phyloP scores from a whole-genome alignment of 2,797 vertebrate species.

The Rhynchotus rufescens region DNA sequence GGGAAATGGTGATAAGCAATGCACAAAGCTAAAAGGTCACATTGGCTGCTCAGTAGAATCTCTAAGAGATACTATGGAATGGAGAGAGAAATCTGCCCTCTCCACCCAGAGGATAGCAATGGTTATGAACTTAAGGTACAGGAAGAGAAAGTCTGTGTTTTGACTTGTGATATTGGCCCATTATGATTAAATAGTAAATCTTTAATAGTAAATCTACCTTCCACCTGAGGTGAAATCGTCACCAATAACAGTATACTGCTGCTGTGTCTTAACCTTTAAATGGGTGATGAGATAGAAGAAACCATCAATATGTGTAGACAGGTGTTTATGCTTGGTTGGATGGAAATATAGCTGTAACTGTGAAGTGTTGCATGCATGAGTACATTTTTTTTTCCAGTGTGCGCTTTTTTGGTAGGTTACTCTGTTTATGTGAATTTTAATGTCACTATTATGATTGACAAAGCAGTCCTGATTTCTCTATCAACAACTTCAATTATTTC shows the following conservation, averaged over 20 bases:
- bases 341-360: rapidly evolving
- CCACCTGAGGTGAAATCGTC: not conserved
- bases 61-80: not conserved
- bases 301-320: not conserved
- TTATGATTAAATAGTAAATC: not conserved
- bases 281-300: not conserved
- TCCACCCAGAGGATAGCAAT: not conserved
- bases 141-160: not conserved
- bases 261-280: not conserved
- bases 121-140: not conserved
- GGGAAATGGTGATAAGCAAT: not conserved
- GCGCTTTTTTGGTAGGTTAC: not conserved
- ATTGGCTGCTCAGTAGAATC: not conserved
- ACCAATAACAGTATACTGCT: not conserved
- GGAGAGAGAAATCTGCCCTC: not conserved
- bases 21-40: not conserved
- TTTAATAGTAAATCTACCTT: not conserved
- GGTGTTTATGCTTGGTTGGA: not conserved
- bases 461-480: not conserved
- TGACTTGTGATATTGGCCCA: not conserved
- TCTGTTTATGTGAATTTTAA: not conserved
- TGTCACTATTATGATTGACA: not conserved
- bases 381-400: not conserved
- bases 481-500: constrained; percentile 4
- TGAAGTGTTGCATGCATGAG: not conserved